phyloP scores from a whole-genome alignment of 92 coral and sea anemone genomes.

The Meandrina meandrites region DNA sequence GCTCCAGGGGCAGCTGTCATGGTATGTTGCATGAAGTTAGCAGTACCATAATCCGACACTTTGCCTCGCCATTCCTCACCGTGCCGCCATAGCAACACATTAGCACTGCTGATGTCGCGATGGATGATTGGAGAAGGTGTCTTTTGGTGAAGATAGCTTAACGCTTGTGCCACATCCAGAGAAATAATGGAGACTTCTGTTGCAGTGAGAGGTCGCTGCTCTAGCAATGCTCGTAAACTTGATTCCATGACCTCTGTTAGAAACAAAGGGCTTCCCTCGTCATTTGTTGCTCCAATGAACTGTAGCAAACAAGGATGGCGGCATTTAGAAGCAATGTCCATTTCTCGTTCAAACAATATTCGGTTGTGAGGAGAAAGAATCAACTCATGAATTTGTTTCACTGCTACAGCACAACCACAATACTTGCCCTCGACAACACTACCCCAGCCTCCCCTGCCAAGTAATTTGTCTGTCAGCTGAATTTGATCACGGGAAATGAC shows the following conservation, averaged over 20 bases:
- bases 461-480: neutral
- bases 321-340: conserved; percentile 58
- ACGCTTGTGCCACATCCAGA: conserved; percentile 45
- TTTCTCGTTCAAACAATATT: conserved; percentile 63
- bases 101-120: conserved; percentile 64
- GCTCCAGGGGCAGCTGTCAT: conserved; percentile 50
- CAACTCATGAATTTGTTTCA: conserved; percentile 49
- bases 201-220: conserved; percentile 24
- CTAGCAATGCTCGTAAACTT: conserved; percentile 33
- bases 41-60: conserved; percentile 70
- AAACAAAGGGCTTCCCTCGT: conserved; percentile 41
- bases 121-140: conserved; percentile 62
- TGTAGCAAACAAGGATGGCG: conserved; percentile 70
- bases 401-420: conserved; percentile 63
- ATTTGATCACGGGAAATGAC: neutral
- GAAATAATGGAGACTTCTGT: conserved; percentile 40
- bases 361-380: conserved; percentile 60
- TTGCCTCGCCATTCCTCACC: conserved; percentile 58
- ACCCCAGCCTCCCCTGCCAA: conserved; percentile 72
- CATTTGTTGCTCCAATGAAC: conserved; percentile 63
- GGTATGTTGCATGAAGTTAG: conserved; percentile 48
- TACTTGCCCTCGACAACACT: conserved; percentile 52
- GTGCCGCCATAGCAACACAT: conserved; percentile 61
- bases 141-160: conserved; percentile 60
- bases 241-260: conserved; percentile 65